Evolutionary conservation across 2,888 invertebrate species (phyloP).

Genomic region (Amaurobius ferox): DNA sequence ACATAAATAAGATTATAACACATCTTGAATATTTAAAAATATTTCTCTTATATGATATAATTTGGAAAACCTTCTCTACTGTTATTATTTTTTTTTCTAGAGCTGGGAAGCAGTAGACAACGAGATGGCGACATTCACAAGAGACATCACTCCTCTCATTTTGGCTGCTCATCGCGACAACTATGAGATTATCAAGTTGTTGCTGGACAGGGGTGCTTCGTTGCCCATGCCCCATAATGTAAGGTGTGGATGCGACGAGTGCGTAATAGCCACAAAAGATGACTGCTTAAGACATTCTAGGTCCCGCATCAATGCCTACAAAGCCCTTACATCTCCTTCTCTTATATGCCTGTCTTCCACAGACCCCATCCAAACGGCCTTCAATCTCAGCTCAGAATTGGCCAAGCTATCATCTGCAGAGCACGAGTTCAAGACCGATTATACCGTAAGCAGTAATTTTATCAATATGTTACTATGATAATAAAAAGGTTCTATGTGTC

Average conservation of each 20-base stretch:
- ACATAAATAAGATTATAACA: too few relatives aligned
- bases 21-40: too few relatives aligned
- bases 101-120: slow-evolving; percentile 94
- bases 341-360: slow-evolving; percentile 97
- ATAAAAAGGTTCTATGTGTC: too few relatives aligned
- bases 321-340: slow-evolving; percentile 96
- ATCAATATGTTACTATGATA: too few relatives aligned
- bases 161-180: slow-evolving; percentile 98
- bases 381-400: slow-evolving; percentile 98
- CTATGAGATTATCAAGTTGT: slow-evolving; percentile 98
- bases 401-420: slow-evolving; percentile 95
- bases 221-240: slow-evolving; percentile 97
- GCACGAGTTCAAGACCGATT: slow-evolving; percentile 97
- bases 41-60: too few relatives aligned
- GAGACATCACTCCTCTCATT: slow-evolving; percentile 98
- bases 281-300: slow-evolving; percentile 96
- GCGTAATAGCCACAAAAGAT: slow-evolving; percentile 91
- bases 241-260: slow-evolving; percentile 95
- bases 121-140: slow-evolving; percentile 96
- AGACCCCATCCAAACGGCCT: slow-evolving; percentile 98
- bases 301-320: slow-evolving; percentile 97
- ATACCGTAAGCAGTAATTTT: slow-evolving; percentile 81
- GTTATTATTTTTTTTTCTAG: slow-evolving; percentile 79
- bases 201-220: slow-evolving; percentile 94
- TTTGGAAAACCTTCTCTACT: too few relatives aligned